Conservation (phyloP, 2,113 vertebrate genomes). For the Gobius niger region DNA sequence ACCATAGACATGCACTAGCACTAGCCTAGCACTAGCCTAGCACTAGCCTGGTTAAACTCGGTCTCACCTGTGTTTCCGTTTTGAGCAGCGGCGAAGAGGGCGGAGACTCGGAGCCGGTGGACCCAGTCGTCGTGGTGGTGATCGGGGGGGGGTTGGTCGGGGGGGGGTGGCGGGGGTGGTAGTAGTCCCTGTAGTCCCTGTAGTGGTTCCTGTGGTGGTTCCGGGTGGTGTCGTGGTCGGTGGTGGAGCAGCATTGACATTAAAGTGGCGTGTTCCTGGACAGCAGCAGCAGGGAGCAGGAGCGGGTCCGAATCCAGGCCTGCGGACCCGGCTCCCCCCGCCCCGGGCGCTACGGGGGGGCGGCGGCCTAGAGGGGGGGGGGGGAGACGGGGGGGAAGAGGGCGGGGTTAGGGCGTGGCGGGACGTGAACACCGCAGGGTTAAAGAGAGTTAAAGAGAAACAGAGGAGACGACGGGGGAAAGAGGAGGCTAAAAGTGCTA, state of each 20-base stretch:
- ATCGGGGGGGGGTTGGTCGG: conserved; percentile 45
- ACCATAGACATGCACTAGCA: too few species aligned
- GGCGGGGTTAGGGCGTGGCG: not conserved
- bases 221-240: conserved; percentile 39
- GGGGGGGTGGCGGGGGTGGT: conserved; percentile 22
- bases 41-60: too few species aligned
- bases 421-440: not conserved
- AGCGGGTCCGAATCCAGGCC: conserved; percentile 98
- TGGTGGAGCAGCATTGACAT: conserved; percentile 99
- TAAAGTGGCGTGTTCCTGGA: conserved; percentile 99
- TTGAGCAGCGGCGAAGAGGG: conserved; percentile 99
- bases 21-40: too few species aligned
- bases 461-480: conserved; percentile 20
- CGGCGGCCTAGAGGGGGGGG: conserved; percentile 88
- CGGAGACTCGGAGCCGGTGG: conserved; percentile 86
- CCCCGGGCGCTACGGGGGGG: conserved; percentile 95
- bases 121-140: conserved; percentile 40
- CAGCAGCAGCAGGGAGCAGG: conserved; percentile 99
- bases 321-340: conserved; percentile 94
- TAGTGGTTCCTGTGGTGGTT: not conserved
- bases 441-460: not conserved
- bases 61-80: conserved; percentile 97
- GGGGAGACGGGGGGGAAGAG: conserved; percentile 13
- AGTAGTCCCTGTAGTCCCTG: not conserved
- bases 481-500: conserved; percentile 54